These are phyloP conservation scores for Vombatus ursinus DNA, from an alignment of 2,113 vertebrate species.

Conservation along the genomic window DNA sequence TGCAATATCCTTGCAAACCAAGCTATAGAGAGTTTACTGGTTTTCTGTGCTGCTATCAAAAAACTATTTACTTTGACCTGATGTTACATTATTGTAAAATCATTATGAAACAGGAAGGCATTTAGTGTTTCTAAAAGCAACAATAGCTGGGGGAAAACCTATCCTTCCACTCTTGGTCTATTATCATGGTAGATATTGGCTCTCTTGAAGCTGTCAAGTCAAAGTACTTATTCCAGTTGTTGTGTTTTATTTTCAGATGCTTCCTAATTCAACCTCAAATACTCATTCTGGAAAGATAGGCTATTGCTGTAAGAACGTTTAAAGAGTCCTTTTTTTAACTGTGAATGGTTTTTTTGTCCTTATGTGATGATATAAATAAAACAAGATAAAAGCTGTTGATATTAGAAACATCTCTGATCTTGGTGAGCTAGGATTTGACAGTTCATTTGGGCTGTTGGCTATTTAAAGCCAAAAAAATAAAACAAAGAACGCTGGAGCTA, in stretches of 20 bases:
- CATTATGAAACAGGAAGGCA: conserved; percentile 51
- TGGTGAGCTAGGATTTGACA: conserved; percentile 63
- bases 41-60: conserved; percentile 60
- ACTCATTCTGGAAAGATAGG: conserved; percentile 65
- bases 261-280: conserved; percentile 63
- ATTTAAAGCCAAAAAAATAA: conserved; percentile 67
- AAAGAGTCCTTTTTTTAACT: conserved; percentile 50
- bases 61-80: conserved; percentile 62
- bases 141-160: conserved; percentile 14
- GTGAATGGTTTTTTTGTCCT: conserved; percentile 51
- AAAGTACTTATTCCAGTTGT: conserved; percentile 55
- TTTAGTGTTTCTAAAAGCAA: conserved; percentile 43
- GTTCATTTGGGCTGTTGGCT: conserved; percentile 64
- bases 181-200: conserved; percentile 28
- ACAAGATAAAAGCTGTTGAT: conserved; percentile 71
- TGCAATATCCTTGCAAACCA: conserved; percentile 40
- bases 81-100: conserved; percentile 64
- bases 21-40: conserved; percentile 36
- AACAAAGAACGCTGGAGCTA: conserved; percentile 56
- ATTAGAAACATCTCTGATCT: conserved; percentile 66
- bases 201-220: conserved; percentile 59
- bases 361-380: conserved; percentile 63
- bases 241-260: conserved; percentile 64
- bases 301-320: conserved; percentile 58
- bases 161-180: neutral